These are phyloP conservation scores for Lepidocyrtinus sp. DNA, from an alignment of 2,888 invertebrate species.

Conservation along the genomic window DNA sequence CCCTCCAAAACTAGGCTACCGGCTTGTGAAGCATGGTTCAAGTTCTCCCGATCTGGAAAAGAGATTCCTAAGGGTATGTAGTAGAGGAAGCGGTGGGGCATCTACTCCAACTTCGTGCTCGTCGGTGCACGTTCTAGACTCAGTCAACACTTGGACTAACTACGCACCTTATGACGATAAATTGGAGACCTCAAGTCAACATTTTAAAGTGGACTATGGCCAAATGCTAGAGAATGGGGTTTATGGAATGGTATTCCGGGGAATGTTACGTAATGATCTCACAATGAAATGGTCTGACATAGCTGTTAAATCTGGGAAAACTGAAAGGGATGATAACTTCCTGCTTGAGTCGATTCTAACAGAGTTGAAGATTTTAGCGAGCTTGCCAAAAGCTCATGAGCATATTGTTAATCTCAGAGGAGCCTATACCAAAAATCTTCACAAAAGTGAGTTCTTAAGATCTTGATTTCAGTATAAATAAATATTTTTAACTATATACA, in stretches of 20 bases:
- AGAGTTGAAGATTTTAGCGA: constrained; percentile 45
- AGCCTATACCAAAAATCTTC: constrained; percentile 40
- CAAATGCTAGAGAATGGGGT: constrained; percentile 22
- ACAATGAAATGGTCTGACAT: constrained; percentile 47
- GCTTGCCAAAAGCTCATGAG: constrained; percentile 24
- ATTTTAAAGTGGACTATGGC: constrained; percentile 40
- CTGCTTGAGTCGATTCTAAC: constrained; percentile 38
- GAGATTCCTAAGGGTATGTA: not conserved
- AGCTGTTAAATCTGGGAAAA: constrained; percentile 35
- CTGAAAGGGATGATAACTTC: constrained; percentile 40
- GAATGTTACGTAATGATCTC: constrained; percentile 44
- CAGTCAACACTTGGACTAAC: constrained; percentile 43
- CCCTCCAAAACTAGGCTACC: constrained; percentile 12
- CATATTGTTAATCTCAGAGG: constrained; percentile 45
- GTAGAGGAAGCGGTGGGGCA: constrained; percentile 12
- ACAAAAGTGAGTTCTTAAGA: constrained; percentile 34
- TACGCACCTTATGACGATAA: constrained; percentile 44
- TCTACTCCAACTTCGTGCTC: constrained; percentile 41
- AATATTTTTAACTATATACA: too few species aligned
- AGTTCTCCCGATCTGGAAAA: constrained; percentile 31
- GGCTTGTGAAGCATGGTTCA: constrained; percentile 19
- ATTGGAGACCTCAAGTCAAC: constrained; percentile 47
- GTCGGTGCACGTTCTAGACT: constrained; percentile 28
- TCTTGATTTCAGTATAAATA: too few species aligned
- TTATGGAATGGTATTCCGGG: constrained; percentile 35